Conservation (phyloP, 2,797 vertebrate species). For the Lacerta bilineata region DNA sequence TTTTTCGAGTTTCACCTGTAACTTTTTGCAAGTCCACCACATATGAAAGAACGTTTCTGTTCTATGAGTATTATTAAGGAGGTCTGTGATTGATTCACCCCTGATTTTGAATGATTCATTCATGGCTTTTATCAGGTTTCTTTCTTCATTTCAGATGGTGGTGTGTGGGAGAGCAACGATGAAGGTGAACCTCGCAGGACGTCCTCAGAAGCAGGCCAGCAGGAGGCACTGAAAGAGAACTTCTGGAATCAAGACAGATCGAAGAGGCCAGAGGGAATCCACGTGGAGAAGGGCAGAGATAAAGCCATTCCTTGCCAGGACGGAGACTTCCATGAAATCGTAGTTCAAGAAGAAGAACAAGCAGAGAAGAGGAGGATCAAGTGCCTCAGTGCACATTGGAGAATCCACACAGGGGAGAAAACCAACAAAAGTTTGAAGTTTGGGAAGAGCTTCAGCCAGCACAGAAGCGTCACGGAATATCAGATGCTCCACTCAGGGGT, state of each 20-base stretch:
- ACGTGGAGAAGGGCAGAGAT: background rate
- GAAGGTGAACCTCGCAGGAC: background rate
- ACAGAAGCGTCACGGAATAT: slow-evolving; percentile 65
- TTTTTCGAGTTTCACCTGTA: too few relatives aligned
- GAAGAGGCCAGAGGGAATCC: background rate
- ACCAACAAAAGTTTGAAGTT: slow-evolving; percentile 66
- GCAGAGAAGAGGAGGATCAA: background rate
- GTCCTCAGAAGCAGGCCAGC: background rate
- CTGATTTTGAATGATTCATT: background rate
- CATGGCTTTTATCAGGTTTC: background rate
- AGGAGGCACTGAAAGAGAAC: background rate
- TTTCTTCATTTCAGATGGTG: slow-evolving; percentile 16
- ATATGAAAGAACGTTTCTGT: too few relatives aligned
- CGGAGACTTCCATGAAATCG: background rate
- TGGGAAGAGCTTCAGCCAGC: slow-evolving; percentile 70
- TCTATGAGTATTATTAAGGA: too few relatives aligned
- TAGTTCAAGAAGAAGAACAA: background rate
- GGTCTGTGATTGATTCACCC: background rate
- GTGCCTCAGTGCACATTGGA: slow-evolving; percentile 54
- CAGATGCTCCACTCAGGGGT: slow-evolving; percentile 62
- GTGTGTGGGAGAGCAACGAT: background rate
- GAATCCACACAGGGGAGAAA: slow-evolving; percentile 69
- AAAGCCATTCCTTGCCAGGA: background rate
- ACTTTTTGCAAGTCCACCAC: too few relatives aligned
- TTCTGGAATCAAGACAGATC: background rate